Conservation (phyloP, 2,888 invertebrate genomes). For the Cybosia mesomella region DNA sequence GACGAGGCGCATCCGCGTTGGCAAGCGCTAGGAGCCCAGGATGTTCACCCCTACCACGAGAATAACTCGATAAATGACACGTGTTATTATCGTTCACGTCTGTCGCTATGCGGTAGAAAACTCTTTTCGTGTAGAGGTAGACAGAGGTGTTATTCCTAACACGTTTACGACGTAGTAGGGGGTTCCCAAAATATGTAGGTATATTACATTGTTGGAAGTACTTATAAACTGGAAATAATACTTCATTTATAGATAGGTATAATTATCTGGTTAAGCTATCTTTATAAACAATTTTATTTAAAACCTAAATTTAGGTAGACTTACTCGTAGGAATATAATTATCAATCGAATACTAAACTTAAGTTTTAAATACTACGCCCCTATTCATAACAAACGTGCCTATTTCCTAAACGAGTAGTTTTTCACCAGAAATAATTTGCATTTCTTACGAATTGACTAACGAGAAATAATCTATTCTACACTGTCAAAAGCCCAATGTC, state of each 20-base stretch:
- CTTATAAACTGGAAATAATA: slow-evolving; percentile 1
- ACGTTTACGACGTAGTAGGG: not conserved
- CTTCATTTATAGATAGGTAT: not conserved
- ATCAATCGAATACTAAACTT: not conserved
- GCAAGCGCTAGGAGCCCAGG: slow-evolving; percentile 52
- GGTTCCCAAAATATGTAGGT: not conserved
- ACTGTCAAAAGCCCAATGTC: not conserved
- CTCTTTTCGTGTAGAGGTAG: slow-evolving; percentile 11
- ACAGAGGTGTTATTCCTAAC: slow-evolving; percentile 12
- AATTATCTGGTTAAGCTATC: not conserved
- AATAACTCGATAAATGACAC: slow-evolving; percentile 53
- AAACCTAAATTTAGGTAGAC: not conserved
- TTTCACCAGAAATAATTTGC: not conserved
- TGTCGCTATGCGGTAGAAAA: slow-evolving; percentile 17
- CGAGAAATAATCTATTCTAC: slow-evolving; percentile 1
- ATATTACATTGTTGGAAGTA: not conserved
- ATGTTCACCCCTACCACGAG: slow-evolving; percentile 54
- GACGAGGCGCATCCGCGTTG: slow-evolving; percentile 69
- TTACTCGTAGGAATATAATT: not conserved
- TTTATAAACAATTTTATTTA: not conserved
- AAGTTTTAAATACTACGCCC: not conserved
- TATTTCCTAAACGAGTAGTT: not conserved
- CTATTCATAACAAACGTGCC: not conserved
- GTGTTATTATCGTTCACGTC: slow-evolving; percentile 25
- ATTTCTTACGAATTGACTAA: not conserved